phyloP scores from a whole-genome alignment of 2,113 vertebrate genomes.

The Phyllopteryx taeniolatus region DNA sequence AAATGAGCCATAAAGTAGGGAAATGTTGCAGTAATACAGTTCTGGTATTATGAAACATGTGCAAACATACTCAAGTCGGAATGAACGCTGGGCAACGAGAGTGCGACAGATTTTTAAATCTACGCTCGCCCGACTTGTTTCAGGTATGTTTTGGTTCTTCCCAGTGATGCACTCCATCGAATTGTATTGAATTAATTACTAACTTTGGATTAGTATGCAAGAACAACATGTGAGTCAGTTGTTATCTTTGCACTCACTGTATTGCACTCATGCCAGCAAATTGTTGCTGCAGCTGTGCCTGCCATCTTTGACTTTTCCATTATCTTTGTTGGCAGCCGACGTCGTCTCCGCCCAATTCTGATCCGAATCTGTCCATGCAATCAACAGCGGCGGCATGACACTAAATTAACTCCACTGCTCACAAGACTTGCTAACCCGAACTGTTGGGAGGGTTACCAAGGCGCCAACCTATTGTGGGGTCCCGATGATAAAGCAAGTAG shows the following conservation, averaged over 20 bases:
- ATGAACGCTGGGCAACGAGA: background rate
- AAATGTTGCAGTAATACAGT: background rate
- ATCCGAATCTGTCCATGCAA: conserved; percentile 15
- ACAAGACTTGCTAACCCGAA: conserved; percentile 24
- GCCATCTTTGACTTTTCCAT: conserved; percentile 12
- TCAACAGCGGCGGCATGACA: conserved; percentile 11
- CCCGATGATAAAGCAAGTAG: conserved; percentile 30
- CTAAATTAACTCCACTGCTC: conserved; percentile 12
- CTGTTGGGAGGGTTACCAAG: conserved; percentile 36
- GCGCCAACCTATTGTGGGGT: conserved; percentile 36
- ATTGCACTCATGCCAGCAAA: conserved; percentile 8
- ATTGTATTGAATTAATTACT: background rate
- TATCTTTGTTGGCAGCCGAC: background rate
- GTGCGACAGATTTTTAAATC: background rate
- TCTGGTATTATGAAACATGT: too few species aligned
- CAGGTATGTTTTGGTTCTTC: background rate
- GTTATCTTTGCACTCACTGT: conserved; percentile 19
- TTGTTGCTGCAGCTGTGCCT: conserved; percentile 5
- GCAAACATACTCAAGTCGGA: too few species aligned
- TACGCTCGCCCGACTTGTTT: background rate
- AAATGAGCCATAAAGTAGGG: background rate
- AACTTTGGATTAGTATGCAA: too few species aligned
- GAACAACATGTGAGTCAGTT: conserved; percentile 1
- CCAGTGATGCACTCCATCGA: background rate
- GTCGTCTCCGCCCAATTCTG: conserved; percentile 4